Percentiles rank a stretch among this genome's conserved stretches.
Evolutionary conservation across 2,888 invertebrate genomes (phyloP).

Genomic region (Morpho achilles): DNA sequence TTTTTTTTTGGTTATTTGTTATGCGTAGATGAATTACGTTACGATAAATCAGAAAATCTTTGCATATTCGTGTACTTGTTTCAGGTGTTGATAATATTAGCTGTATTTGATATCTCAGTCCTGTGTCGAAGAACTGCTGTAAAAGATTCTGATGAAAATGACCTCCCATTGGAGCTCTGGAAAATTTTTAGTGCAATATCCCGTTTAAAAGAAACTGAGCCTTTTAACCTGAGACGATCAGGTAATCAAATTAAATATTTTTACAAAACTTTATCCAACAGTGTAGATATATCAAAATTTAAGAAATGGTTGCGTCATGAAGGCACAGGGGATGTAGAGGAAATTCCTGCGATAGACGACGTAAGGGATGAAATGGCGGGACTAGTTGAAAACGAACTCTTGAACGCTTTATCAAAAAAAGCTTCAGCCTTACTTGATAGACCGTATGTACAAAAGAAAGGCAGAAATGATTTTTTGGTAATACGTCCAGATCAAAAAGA

Average conservation of each 20-base stretch:
- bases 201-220: not conserved
- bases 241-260: slow-evolving; percentile 2
- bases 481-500: slow-evolving; percentile 38
- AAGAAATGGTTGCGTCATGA: slow-evolving; percentile 22
- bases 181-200: slow-evolving; percentile 6
- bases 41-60: too few species aligned
- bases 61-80: not conserved
- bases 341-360: not conserved
- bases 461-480: slow-evolving; percentile 55
- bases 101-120: not conserved
- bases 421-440: slow-evolving; percentile 41
- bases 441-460: slow-evolving; percentile 45
- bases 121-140: not conserved
- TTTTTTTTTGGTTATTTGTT: too few species aligned
- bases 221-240: not conserved
- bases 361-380: slow-evolving; percentile 19
- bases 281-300: slow-evolving; percentile 1
- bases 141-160: slow-evolving; percentile 1
- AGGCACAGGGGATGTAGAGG: not conserved
- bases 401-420: slow-evolving; percentile 31
- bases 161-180: not conserved
- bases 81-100: not conserved
- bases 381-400: slow-evolving; percentile 44
- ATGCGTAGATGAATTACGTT: too few species aligned
- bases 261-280: slow-evolving; percentile 5